Evolutionary conservation across 2,797 vertebrate species (phyloP).

Genomic region (Momotus momota): DNA sequence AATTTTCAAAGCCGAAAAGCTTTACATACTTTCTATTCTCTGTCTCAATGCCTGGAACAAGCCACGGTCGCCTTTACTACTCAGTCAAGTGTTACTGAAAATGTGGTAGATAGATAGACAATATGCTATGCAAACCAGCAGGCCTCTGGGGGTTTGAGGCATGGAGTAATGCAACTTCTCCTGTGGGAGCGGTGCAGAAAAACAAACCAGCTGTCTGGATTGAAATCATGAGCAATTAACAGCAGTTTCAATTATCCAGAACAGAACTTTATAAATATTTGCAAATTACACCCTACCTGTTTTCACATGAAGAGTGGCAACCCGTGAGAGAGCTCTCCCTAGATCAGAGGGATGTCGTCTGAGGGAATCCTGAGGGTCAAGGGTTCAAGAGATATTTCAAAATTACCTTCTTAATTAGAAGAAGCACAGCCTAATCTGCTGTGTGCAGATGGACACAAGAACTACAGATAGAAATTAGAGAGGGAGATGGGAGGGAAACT

Average conservation of each 20-base stretch:
- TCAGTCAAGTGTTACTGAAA: conserved; percentile 10
- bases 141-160: conserved; percentile 8
- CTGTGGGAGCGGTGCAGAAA: neutral
- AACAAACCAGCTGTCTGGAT: conserved; percentile 58
- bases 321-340: neutral
- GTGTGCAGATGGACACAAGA: neutral
- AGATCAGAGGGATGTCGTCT: neutral
- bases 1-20: conserved; percentile 15
- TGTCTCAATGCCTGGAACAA: neutral
- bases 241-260: conserved; percentile 35
- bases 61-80: neutral
- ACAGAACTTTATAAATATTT: conserved; percentile 47
- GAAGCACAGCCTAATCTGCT: neutral
- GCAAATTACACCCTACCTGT: conserved; percentile 29
- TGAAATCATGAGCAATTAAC: conserved; percentile 56
- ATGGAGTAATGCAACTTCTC: conserved; percentile 26
- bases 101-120: neutral
- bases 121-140: neutral
- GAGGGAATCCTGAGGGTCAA: conserved; percentile 24
- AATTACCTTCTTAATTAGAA: conserved; percentile 39
- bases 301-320: conserved; percentile 2
- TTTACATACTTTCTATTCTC: neutral
- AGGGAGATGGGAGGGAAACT: neutral
- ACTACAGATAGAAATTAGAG: neutral
- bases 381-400: conserved; percentile 6